phyloP scores from a whole-genome alignment of 2,888 invertebrate genomes.

The Habrosyne pyritoides region DNA sequence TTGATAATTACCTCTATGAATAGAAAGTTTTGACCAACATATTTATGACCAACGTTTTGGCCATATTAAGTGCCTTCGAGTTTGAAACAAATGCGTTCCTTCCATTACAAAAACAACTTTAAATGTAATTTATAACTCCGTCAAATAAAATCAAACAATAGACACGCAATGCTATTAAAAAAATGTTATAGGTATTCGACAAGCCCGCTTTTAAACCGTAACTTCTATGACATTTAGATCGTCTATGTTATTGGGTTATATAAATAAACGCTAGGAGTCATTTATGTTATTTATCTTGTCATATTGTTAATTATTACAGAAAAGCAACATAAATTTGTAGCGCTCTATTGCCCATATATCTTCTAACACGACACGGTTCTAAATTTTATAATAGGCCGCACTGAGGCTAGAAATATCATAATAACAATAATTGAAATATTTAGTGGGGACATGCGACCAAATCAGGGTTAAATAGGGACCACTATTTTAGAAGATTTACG shows the following conservation, averaged over 20 bases:
- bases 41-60: too few relatives aligned
- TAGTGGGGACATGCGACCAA: constrained; percentile 61
- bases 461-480: constrained; percentile 51
- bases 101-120: too few relatives aligned
- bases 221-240: neutral
- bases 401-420: constrained; percentile 54
- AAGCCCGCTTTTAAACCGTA: neutral
- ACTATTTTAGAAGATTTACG: constrained; percentile 48
- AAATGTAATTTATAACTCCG: too few relatives aligned
- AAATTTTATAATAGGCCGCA: constrained; percentile 49
- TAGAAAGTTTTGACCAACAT: too few relatives aligned
- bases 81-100: too few relatives aligned
- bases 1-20: too few relatives aligned
- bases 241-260: neutral
- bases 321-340: constrained; percentile 6
- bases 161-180: neutral
- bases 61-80: too few relatives aligned
- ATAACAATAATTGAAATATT: constrained; percentile 73
- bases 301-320: constrained; percentile 7
- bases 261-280: neutral
- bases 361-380: constrained; percentile 37
- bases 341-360: constrained; percentile 25
- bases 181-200: neutral
- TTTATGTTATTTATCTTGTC: constrained; percentile 8
- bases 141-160: neutral